Conservation (phyloP, 2,113 vertebrate genomes). For the Grammomys surdaster region DNA sequence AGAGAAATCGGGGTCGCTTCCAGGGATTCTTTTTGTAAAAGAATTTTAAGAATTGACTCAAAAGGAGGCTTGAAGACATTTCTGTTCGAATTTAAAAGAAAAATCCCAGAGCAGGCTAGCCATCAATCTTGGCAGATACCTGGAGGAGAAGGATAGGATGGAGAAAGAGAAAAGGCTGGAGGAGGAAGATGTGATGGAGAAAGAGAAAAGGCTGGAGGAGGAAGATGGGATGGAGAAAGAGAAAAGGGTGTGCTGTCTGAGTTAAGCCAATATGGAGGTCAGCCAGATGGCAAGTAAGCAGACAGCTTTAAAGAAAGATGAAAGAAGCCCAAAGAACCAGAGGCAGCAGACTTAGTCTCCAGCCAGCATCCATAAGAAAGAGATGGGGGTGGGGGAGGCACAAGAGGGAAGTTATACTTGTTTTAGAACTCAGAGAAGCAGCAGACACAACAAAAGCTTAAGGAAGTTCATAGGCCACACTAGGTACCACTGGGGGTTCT, state of each 20-base stretch:
- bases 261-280: neutral
- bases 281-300: neutral
- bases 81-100: neutral
- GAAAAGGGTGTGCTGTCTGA: neutral
- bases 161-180: neutral
- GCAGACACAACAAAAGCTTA: neutral
- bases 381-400: too few relatives aligned
- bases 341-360: neutral
- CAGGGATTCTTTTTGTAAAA: neutral
- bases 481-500: neutral
- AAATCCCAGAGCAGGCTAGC: neutral
- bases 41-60: neutral
- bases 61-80: neutral
- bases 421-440: neutral
- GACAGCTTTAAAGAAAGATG: too few relatives aligned
- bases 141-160: neutral
- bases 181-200: neutral
- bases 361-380: neutral
- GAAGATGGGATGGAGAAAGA: neutral
- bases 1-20: neutral
- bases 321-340: neutral
- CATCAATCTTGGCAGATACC: neutral
- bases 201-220: neutral
- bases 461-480: neutral
- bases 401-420: neutral